These are phyloP conservation scores for Drosophila affinis DNA, from an alignment of 2,888 invertebrate genomes.

Conservation along the genomic window DNA sequence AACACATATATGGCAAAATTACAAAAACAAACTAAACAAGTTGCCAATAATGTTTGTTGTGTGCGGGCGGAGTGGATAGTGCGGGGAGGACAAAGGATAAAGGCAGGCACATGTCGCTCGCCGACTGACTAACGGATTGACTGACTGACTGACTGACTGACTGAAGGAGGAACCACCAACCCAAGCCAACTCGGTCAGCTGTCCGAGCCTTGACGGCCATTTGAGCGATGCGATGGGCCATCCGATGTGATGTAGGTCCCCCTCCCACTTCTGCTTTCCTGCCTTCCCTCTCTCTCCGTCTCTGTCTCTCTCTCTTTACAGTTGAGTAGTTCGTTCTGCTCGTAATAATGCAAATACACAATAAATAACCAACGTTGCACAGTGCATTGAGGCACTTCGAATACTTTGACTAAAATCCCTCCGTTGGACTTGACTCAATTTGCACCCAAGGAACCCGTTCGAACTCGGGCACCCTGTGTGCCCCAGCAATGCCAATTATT, in stretches of 20 bases:
- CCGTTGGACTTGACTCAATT: not conserved
- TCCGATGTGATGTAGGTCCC: not conserved
- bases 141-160: not conserved
- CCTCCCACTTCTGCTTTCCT: not conserved
- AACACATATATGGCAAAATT: constrained; percentile 65
- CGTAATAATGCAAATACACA: constrained; percentile 73
- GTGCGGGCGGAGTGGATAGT: not conserved
- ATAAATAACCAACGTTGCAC: constrained; percentile 63
- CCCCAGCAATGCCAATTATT: constrained; percentile 61
- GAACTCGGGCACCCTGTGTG: not conserved
- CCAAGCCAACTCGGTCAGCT: constrained; percentile 38
- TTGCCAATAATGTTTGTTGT: constrained; percentile 62
- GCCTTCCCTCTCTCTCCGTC: too few relatives aligned
- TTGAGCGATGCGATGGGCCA: constrained; percentile 12
- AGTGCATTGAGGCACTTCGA: constrained; percentile 29
- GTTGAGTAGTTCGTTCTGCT: constrained; percentile 49
- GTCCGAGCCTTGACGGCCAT: constrained; percentile 44
- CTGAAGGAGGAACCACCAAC: not conserved
- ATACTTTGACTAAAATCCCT: not conserved
- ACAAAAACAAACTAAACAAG: constrained; percentile 72
- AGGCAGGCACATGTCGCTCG: constrained; percentile 26
- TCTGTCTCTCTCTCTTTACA: constrained; percentile 44
- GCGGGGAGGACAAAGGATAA: constrained; percentile 52
- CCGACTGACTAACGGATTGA: constrained; percentile 16
- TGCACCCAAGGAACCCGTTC: not conserved